A percentile compares a stretch with the other conserved stretches of the same genome.
These are phyloP conservation scores for Mactra quadrangularis DNA, from an alignment of 1,140 invertebrate genomes.

Conservation along the genomic window DNA sequence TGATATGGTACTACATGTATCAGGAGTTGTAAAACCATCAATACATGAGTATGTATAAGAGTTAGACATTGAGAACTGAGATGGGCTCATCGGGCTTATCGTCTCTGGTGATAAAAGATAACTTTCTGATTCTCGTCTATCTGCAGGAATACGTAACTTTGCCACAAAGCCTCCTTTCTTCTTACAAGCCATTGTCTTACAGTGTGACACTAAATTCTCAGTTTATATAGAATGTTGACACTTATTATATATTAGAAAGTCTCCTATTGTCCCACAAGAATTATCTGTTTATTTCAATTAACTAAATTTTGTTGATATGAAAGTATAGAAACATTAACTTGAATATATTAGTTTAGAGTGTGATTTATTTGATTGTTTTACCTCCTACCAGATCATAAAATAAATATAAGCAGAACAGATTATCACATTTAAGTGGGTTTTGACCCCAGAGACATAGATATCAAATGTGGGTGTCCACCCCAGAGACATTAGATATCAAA, in stretches of 20 bases:
- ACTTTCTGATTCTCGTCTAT: constrained; percentile 41
- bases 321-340: too few relatives aligned
- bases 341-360: too few relatives aligned
- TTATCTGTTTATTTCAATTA: background rate
- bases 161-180: constrained; percentile 17
- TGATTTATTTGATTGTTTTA: too few relatives aligned
- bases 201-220: too few relatives aligned
- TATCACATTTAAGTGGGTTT: too few relatives aligned
- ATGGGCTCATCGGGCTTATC: background rate
- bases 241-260: background rate
- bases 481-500: too few relatives aligned
- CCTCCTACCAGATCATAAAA: too few relatives aligned
- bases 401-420: too few relatives aligned
- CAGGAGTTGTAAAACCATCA: background rate
- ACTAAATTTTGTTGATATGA: too few relatives aligned
- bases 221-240: background rate
- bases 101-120: constrained; percentile 39
- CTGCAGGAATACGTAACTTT: constrained; percentile 19
- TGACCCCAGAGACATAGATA: too few relatives aligned
- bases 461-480: too few relatives aligned
- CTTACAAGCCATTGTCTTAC: constrained; percentile 30
- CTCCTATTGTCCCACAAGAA: background rate
- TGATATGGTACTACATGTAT: background rate
- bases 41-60: constrained; percentile 23
- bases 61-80: constrained; percentile 10